These are phyloP conservation scores for Standfussiana lucernea DNA, from an alignment of 2,888 invertebrate genomes.

Conservation along the genomic window DNA sequence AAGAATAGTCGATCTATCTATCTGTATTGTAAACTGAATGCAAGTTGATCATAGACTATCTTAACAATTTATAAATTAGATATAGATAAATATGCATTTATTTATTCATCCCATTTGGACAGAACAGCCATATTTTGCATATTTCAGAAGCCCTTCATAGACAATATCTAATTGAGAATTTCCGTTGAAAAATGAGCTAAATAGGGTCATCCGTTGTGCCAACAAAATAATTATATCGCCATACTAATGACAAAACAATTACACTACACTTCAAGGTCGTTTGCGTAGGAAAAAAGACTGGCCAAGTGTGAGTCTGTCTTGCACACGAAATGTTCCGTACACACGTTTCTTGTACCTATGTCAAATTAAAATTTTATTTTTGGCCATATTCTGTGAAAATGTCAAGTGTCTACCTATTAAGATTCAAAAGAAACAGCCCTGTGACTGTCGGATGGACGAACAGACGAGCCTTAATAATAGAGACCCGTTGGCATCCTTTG, in stretches of 20 bases:
- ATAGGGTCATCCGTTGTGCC: conserved; percentile 32
- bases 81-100: neutral
- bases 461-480: neutral
- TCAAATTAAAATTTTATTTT: neutral
- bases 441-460: neutral
- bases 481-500: neutral
- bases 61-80: no score
- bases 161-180: conserved; percentile 30
- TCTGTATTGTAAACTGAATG: no score
- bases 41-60: no score
- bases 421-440: neutral
- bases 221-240: conserved; percentile 7
- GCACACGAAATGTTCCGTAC: neutral
- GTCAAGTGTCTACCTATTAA: neutral
- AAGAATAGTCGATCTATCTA: no score
- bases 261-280: conserved; percentile 9
- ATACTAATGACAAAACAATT: neutral
- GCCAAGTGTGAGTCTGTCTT: neutral
- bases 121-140: neutral
- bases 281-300: neutral
- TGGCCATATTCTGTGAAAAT: neutral
- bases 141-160: conserved; percentile 12
- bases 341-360: no score
- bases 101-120: neutral
- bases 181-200: conserved; percentile 32